Evolutionary conservation across 2,888 invertebrate species (phyloP).

Genomic region (Drosophila subquinaria): DNA sequence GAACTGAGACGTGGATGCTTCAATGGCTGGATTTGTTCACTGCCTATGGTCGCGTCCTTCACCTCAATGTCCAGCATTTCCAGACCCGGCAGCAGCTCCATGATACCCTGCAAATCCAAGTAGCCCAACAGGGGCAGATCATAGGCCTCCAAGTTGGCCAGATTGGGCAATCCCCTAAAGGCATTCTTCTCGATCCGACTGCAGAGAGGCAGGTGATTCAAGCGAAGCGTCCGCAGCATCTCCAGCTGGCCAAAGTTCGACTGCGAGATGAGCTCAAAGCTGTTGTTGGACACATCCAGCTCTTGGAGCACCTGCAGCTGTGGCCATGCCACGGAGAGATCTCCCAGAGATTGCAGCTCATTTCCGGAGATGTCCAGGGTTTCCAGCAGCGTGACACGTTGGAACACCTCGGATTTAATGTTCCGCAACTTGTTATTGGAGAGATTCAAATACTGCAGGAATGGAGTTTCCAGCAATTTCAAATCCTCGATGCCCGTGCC

Average conservation of each 20-base stretch:
- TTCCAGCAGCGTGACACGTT: conserved; percentile 92
- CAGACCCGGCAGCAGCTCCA: conserved; percentile 91
- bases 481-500: conserved; percentile 91
- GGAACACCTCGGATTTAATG: conserved; percentile 90
- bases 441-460: conserved; percentile 91
- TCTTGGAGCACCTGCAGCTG: conserved; percentile 90
- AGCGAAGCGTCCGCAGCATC: conserved; percentile 88
- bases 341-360: conserved; percentile 87
- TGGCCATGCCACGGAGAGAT: conserved; percentile 89
- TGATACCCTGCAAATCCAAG: conserved; percentile 93
- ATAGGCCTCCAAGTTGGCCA: conserved; percentile 90
- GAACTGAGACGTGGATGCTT: conserved; percentile 92
- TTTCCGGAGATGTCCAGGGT: conserved; percentile 92
- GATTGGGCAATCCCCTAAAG: conserved; percentile 90
- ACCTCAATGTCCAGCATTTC: conserved; percentile 93
- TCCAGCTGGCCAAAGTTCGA: conserved; percentile 91
- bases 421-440: conserved; percentile 91
- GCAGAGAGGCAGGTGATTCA: conserved; percentile 89
- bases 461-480: conserved; percentile 93
- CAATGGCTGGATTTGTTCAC: conserved; percentile 92
- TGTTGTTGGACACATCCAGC: conserved; percentile 93
- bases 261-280: conserved; percentile 91
- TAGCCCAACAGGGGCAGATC: conserved; percentile 93
- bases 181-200: conserved; percentile 93
- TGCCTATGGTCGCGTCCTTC: conserved; percentile 92